Percentiles rank a stretch among this genome's conserved stretches.
These are phyloP conservation scores for Zoanthus sociatus DNA, from an alignment of 92 coral and sea anemone species.

Conservation along the genomic window DNA sequence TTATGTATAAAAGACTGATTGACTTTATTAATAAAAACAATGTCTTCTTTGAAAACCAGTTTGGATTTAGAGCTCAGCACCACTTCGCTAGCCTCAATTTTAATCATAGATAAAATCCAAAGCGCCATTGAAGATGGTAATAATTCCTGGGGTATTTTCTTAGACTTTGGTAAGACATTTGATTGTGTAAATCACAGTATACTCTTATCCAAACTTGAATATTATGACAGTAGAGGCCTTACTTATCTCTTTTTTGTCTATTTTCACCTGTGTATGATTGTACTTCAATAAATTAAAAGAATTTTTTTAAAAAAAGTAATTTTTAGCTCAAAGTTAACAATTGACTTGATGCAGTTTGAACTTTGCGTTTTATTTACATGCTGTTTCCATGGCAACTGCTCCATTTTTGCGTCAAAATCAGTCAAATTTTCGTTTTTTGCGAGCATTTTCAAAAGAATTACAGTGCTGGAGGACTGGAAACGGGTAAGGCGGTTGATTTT, in stretches of 20 bases:
- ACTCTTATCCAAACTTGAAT: no score
- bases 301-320: neutral
- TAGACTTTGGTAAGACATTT: no score
- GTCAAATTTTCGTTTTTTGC: slow-evolving; percentile 3
- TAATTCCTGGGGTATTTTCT: no score
- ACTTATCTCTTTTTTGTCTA: neutral
- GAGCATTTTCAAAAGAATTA: slow-evolving; percentile 12
- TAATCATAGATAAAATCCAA: no score
- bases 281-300: slow-evolving; percentile 13
- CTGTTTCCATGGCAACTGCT: slow-evolving; percentile 20
- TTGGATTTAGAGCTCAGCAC: no score
- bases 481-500: slow-evolving; percentile 4
- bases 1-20: no score
- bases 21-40: no score
- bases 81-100: no score
- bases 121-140: no score
- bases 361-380: slow-evolving; percentile 5
- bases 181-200: no score
- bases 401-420: slow-evolving; percentile 24
- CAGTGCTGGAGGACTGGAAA: slow-evolving; percentile 26
- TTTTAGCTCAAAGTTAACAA: slow-evolving; percentile 5
- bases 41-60: no score
- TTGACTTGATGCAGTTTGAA: slow-evolving; percentile 34
- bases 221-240: no score
- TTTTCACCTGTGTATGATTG: slow-evolving; percentile 16